Evolutionary conservation across 2,113 vertebrate species (phyloP).

Genomic region (Cynocephalus volans): DNA sequence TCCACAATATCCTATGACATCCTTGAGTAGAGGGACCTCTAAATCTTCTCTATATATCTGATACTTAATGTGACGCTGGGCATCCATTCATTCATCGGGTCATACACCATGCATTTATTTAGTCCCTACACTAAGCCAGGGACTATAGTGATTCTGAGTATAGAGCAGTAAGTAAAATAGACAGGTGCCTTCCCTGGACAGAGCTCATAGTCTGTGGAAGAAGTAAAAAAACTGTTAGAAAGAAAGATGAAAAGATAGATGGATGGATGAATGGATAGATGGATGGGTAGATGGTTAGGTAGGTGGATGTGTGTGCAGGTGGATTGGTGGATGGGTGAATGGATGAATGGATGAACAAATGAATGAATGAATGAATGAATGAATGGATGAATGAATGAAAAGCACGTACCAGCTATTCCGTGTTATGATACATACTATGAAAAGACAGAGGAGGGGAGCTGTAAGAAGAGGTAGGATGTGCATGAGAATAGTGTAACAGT

Average conservation of each 20-base stretch:
- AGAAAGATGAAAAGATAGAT: background rate
- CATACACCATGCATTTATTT: accelerated
- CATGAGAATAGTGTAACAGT: accelerated
- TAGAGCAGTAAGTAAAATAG: background rate
- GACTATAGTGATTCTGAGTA: background rate
- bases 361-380: too few relatives aligned
- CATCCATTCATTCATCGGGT: too few relatives aligned
- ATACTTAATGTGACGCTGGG: accelerated
- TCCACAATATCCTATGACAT: background rate
- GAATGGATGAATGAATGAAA: too few relatives aligned
- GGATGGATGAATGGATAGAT: background rate
- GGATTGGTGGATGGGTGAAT: too few relatives aligned
- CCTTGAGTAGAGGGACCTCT: background rate
- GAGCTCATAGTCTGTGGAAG: background rate
- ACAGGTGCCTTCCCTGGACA: too few relatives aligned
- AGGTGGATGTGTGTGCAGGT: too few relatives aligned
- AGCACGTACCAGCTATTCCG: background rate
- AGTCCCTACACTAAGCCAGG: background rate
- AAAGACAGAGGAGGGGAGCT: background rate
- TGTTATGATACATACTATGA: accelerated
- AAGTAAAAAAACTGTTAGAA: background rate
- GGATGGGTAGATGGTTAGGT: too few relatives aligned
- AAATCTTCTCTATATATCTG: background rate
- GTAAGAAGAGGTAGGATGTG: accelerated
- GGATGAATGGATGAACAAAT: too few relatives aligned